These are phyloP conservation scores for Vireo griseus DNA, from an alignment of 2,797 vertebrate genomes.

Conservation along the genomic window DNA sequence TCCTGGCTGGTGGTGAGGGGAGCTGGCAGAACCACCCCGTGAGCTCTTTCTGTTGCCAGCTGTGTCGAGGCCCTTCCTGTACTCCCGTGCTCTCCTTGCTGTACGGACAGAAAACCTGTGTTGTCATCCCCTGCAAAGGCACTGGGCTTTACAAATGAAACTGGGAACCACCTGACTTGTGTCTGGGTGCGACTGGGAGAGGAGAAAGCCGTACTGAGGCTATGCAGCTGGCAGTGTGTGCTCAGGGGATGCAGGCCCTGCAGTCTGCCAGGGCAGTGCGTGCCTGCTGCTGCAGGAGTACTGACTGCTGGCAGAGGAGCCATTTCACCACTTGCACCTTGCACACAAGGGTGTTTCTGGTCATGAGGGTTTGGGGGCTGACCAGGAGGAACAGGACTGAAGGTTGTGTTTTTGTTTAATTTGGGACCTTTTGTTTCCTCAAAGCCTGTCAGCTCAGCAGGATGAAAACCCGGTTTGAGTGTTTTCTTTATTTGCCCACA, in stretches of 20 bases:
- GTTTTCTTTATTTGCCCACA: constrained; percentile 3
- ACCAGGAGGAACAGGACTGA: neutral
- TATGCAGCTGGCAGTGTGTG: accelerated
- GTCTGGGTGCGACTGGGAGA: neutral
- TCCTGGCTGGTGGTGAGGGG: accelerated
- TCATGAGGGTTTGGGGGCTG: neutral
- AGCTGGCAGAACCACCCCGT: neutral
- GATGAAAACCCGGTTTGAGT: neutral
- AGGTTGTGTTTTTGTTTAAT: neutral
- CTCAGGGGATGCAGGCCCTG: neutral
- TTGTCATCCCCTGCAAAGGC: neutral
- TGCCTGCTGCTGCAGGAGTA: accelerated
- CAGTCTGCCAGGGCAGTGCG: accelerated
- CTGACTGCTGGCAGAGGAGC: neutral
- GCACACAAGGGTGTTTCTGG: neutral
- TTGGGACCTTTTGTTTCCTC: constrained; percentile 20
- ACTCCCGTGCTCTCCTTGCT: neutral
- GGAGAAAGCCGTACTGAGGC: accelerated
- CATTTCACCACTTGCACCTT: neutral
- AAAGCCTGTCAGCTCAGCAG: constrained; percentile 22
- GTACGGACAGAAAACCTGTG: accelerated
- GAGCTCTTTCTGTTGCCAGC: neutral
- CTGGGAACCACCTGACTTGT: accelerated
- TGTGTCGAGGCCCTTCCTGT: neutral
- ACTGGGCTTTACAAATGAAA: accelerated